Evolutionary conservation across 2,113 vertebrate genomes (phyloP).

Genomic region (Nansenia antarctica): DNA sequence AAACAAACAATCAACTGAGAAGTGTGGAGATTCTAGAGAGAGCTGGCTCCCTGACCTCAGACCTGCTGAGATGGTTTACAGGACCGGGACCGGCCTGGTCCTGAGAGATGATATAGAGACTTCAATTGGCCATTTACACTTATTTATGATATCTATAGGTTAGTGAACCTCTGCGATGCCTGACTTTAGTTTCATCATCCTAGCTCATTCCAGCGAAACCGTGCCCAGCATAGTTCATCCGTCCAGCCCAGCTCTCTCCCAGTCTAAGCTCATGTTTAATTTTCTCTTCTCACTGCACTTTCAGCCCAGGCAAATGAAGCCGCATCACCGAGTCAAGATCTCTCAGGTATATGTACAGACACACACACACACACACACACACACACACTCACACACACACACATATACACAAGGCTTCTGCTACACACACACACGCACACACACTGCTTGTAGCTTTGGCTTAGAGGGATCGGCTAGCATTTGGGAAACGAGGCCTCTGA

Average conservation of each 20-base stretch:
- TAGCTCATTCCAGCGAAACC: not conserved
- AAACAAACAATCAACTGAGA: too few relatives aligned
- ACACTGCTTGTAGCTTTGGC: slow-evolving; percentile 18
- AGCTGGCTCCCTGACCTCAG: too few relatives aligned
- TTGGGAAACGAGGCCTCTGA: not conserved
- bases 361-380: slow-evolving; percentile 12
- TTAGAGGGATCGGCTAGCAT: not conserved
- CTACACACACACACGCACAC: not conserved
- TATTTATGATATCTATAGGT: not conserved
- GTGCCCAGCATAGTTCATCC: too few relatives aligned
- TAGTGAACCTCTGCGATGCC: not conserved
- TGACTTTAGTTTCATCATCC: not conserved
- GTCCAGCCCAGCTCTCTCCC: not conserved
- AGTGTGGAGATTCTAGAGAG: too few relatives aligned
- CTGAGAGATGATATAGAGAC: too few relatives aligned
- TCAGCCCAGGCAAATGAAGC: slow-evolving; percentile 92
- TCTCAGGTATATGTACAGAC: slow-evolving; percentile 85
- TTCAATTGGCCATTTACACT: too few relatives aligned
- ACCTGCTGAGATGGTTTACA: too few relatives aligned
- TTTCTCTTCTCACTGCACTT: slow-evolving; percentile 61
- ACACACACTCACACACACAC: not conserved
- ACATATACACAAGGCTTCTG: too few relatives aligned
- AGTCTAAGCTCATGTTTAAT: slow-evolving; percentile 35
- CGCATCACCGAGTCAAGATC: slow-evolving; percentile 88
- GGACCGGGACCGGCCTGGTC: too few relatives aligned